Base-by-base conservation (phyloP, 1,140 invertebrate species). In the Aphidius ervi region DNA sequence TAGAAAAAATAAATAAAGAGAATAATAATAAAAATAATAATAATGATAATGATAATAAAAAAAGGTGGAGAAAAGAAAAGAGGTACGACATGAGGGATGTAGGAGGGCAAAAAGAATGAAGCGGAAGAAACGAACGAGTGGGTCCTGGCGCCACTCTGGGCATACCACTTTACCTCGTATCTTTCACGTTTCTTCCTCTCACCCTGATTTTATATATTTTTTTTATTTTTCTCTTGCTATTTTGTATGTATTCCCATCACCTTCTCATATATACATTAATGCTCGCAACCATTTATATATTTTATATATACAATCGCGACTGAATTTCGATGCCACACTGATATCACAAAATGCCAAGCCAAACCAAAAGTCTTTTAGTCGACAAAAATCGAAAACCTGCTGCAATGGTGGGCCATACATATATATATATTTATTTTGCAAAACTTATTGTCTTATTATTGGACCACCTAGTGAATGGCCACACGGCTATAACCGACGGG, bases 401-500 rank as follows among this genome's bases (percentile, higher is more conserved):
- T 42, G 53, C 41, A 42, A 42, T 6, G 45, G 40, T 42, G n/a
- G 6, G 53, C 10, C n/a, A 8, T 8, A 40, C 3, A 20, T 9
- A 58, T 39, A 58, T 42, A 48, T 40, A 41, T n/a, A 58, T n/a
- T 9, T n/a, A 23, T 69, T 68, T 31, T 31, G 23, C 23, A 31
- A 31, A 71, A 73, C 69, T 75, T 73, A 73, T 73, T 75, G 70
- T 74, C 70, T 73, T 77, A 76, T 77, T 76, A 76, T 76, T 76
- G 70, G 76, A 79, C 75, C 76, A 78, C 76, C 76, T 75, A 76
- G 71, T 64, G 68, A 56, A 74, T 53, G 40, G 58, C 43, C 42
- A 57, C 42, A 9, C 6, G 49, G 52, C 39, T 6, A 48, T n/a
- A 48, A 48, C 3, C 20, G 52, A 7, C 10, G 10, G 31, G 6